Conservation (phyloP, 2,888 invertebrate species). For the Petrolisthes cinctipes region DNA sequence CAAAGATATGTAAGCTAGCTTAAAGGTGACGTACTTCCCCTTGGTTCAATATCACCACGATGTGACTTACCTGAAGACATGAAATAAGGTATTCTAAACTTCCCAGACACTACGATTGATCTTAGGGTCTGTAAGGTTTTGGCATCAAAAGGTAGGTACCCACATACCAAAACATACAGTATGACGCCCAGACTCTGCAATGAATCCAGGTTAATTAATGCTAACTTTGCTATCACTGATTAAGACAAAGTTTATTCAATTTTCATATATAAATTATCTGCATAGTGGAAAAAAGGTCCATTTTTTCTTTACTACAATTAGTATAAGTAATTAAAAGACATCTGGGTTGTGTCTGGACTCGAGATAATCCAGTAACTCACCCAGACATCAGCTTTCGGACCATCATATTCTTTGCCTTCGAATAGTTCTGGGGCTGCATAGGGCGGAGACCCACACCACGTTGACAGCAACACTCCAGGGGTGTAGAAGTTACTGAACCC, state of each 20-base stretch:
- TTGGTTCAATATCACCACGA: neutral
- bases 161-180: constrained; percentile 94
- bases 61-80: constrained; percentile 90
- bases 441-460: constrained; percentile 95
- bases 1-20: too few species aligned
- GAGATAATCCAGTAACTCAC: constrained; percentile 74
- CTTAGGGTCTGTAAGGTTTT: constrained; percentile 90
- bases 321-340: neutral
- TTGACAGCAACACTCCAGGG: constrained; percentile 86
- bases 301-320: too few species aligned
- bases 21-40: too few species aligned
- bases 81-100: constrained; percentile 97
- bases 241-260: neutral
- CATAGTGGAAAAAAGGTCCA: too few species aligned
- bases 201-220: too few species aligned
- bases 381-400: constrained; percentile 98
- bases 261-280: neutral
- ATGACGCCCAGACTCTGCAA: constrained; percentile 95
- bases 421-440: constrained; percentile 98
- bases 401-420: constrained; percentile 93
- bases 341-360: too few species aligned
- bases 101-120: constrained; percentile 89
- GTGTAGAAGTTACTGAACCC: constrained; percentile 97
- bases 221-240: too few species aligned
- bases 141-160: constrained; percentile 95